A percentile compares a stretch with the other conserved stretches of the same genome.
phyloP scores from a whole-genome alignment of 2,113 vertebrate genomes.

The Myiopsitta monachus region DNA sequence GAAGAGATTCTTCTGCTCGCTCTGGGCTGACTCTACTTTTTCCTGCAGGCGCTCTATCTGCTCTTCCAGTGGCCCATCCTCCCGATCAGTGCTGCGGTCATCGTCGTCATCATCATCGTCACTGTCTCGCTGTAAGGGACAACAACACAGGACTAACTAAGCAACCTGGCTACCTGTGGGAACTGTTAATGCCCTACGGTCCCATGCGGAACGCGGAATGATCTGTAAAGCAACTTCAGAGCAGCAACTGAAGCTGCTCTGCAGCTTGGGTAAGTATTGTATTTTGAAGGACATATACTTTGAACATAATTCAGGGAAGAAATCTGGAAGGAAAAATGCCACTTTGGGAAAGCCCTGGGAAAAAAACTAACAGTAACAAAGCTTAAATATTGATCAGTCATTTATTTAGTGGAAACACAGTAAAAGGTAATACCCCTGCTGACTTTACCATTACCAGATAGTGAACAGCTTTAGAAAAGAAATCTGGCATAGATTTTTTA shows the following conservation, averaged over 20 bases:
- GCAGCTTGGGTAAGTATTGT: neutral
- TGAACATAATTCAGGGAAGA: neutral
- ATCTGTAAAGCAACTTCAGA: neutral
- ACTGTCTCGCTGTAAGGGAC: constrained; percentile 81
- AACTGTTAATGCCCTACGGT: rapidly evolving
- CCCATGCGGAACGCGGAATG: rapidly evolving
- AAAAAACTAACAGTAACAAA: neutral
- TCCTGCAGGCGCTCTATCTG: constrained; percentile 95
- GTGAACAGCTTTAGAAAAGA: neutral
- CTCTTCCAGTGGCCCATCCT: constrained; percentile 91
- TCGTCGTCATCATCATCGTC: constrained; percentile 87
- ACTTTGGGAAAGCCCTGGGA: neutral
- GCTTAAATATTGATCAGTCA: neutral
- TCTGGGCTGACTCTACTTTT: constrained; percentile 96
- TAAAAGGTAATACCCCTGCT: neutral
- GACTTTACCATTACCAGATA: neutral
- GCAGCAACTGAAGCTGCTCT: neutral
- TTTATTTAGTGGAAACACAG: neutral
- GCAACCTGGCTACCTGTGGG: neutral
- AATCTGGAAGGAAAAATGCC: neutral
- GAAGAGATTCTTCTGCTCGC: constrained; percentile 98
- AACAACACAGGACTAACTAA: neutral
- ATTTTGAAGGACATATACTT: neutral
- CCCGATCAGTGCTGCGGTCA: constrained; percentile 89
- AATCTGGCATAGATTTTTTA: neutral